Base-by-base conservation (phyloP, 1,140 invertebrate species). In the Hylaeus volcanicus region DNA sequence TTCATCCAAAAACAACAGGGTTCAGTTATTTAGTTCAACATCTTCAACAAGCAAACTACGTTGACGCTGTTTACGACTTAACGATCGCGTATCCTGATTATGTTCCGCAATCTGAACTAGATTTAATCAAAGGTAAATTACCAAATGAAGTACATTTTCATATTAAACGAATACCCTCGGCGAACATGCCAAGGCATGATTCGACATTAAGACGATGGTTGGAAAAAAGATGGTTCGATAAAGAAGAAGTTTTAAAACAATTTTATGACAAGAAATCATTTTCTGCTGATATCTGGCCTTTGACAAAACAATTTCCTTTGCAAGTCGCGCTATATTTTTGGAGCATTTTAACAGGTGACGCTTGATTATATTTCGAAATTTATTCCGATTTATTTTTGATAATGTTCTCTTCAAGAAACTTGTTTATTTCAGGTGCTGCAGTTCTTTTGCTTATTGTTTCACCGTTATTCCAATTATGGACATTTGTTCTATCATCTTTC, bases 1-100 rank as follows among this genome's bases (percentile, higher is more conserved):
- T 98, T 0, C 97, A 98, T 92, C 97, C 98, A 0, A 95, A 97
- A 83, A 97, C 96, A 3, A 98, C 97, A 2, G 98, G 98, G 1
- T 98, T 98, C 92, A 94, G 94, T 56, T 97, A 95, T 87, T 90
- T 98, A 51, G 94, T 95, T 1, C 92, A 94, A 61, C 94, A 96
- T 87, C 95, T 97, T 88, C 93, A 96, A 76, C 92, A 95, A 88
- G 94, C 94, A 53, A 92, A 95, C 5, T 95, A 95, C 55, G 90
- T 97, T 61, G 94, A 95, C 74, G 95, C 96, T 0, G 94, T 98
- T 41, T 98, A 98, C 89, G 97, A 98, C 92, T 91, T 97, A 71
- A 97, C 96, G 1, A 94, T 98, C 6, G 96, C 94, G 0, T 98
- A 98, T 91, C 95, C 95, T 5, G 95, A 95, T 64, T 93, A 89